Percentiles rank a stretch among this genome's conserved stretches.
These are phyloP conservation scores for Copidosoma floridanum DNA, from an alignment of 1,140 invertebrate genomes.

Conservation along the genomic window DNA sequence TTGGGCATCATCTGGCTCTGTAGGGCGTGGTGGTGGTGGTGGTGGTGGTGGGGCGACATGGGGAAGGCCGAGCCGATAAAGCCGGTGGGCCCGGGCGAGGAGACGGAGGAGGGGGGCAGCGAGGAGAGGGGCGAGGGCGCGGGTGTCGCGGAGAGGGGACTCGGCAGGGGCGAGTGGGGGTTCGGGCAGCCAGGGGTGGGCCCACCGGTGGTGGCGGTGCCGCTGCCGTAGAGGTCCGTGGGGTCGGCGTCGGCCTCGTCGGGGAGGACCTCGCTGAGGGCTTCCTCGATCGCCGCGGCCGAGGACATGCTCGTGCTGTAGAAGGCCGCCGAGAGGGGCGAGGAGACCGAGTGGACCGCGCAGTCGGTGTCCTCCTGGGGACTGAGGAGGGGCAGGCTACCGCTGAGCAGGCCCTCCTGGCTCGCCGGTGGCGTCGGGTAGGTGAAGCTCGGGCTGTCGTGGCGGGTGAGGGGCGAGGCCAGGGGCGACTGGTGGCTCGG, in stretches of 20 bases:
- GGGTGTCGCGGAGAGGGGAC: constrained; percentile 61
- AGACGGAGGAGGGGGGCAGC: constrained; percentile 57
- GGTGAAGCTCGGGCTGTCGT: constrained; percentile 67
- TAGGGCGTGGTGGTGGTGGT: constrained; percentile 59
- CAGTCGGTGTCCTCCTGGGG: constrained; percentile 57
- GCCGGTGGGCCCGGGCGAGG: constrained; percentile 57
- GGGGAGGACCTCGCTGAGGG: constrained; percentile 75
- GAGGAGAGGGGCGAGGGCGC: constrained; percentile 62
- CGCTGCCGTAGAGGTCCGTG: constrained; percentile 62
- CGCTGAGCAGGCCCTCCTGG: constrained; percentile 67
- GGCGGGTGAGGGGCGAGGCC: constrained; percentile 66
- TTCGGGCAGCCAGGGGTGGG: constrained; percentile 61
- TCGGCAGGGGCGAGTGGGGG: constrained; percentile 66
- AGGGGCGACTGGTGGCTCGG: constrained; percentile 61
- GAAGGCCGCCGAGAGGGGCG: constrained; percentile 75
- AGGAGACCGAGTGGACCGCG: constrained; percentile 65
- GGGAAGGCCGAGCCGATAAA: constrained; percentile 55
- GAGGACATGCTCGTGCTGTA: constrained; percentile 84
- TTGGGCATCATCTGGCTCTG: constrained; percentile 81
- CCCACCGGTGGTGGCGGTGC: constrained; percentile 62
- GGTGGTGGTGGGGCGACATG: constrained; percentile 58
- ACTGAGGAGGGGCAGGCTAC: constrained; percentile 57
- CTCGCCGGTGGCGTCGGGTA: constrained; percentile 82
- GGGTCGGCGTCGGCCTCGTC: constrained; percentile 67
- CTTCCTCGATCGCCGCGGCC: constrained; percentile 79